Base-by-base conservation (phyloP, 2,888 invertebrate species). In the Hermaeophaga mercurialis region DNA sequence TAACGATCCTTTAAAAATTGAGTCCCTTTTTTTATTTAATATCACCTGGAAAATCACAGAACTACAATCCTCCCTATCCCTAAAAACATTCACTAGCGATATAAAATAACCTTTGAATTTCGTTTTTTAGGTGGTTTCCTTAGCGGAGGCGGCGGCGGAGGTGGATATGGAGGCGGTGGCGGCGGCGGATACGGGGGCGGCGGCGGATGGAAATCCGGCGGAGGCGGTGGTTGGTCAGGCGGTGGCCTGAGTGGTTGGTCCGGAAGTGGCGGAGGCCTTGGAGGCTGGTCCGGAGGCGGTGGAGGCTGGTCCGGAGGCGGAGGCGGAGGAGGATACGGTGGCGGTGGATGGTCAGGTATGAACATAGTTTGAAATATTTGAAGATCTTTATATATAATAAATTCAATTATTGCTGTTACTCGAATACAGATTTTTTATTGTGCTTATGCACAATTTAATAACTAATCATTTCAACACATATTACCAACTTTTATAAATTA, bases 111-210 rank as follows among this genome's bases (percentile, higher is more conserved):
- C n/a, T n/a, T n/a, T n/a, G n/a, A n/a, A n/a, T 22, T 46, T 45
- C 11, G 9, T n/a, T 44, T 66, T 64, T 54, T 49, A 70, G 70
- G 66, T 52, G 70, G 70, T 18, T 70, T 58, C 64, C 55, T 70
- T 46, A 48, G 57, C 7, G 52, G 56, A 17, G 60, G 60, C 18
- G 57, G 60, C 34, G 47, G 56, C 22, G 11, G 24, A 9, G 48
- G 26, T 28, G 52, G 54, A 12, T 56, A 53, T 12, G 46, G 59
- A 6, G 15, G 53, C 3, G 24, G 19, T 22, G 46, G 57, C 1
- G 45, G 46, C 33, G 47, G 48, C 7, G 54, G 68, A 48, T 67
- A 70, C 17, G 68, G 63, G 39, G 65, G 67, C 28, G 63, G 65
- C 9, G 58, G 62, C 58, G 62, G 63, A 55, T 26, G 59, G 65